Evolutionary conservation across 2,888 invertebrate genomes (phyloP).

Genomic region (Lissocephala sabroskyi): DNA sequence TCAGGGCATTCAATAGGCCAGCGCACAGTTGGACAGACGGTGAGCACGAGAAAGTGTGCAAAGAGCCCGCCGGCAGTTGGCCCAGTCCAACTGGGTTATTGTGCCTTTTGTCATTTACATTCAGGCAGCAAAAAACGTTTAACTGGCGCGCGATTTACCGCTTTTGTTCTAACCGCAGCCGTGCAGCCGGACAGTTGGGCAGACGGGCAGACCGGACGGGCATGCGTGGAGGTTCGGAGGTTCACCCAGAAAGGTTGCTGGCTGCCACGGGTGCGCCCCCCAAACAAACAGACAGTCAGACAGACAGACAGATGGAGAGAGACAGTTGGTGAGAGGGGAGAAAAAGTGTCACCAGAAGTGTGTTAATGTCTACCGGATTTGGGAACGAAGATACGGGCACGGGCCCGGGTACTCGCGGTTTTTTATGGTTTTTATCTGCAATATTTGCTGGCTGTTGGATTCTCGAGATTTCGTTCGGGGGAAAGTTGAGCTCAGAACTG

Average conservation of each 20-base stretch:
- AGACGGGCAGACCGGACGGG: neutral
- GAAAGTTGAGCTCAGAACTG: too few relatives aligned
- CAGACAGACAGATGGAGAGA: too few relatives aligned
- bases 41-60: conserved; percentile 5
- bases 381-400: too few relatives aligned
- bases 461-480: too few relatives aligned
- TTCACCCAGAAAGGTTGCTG: neutral
- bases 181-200: neutral
- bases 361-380: conserved; percentile 17
- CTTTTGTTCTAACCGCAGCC: neutral
- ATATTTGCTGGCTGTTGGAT: too few relatives aligned
- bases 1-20: conserved; percentile 3
- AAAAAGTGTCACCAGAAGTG: conserved; percentile 10
- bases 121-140: neutral
- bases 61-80: conserved; percentile 1
- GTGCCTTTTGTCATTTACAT: conserved; percentile 4
- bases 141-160: neutral
- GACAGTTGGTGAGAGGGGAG: neutral
- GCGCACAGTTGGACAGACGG: too few relatives aligned
- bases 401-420: too few relatives aligned
- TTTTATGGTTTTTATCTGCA: neutral
- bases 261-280: neutral
- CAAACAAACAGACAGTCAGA: neutral
- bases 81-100: neutral
- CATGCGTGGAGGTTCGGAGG: too few relatives aligned